Base-by-base conservation (phyloP, 30 jellyfish, hydroid and myxozoan species). In the Hydractinia echinata region DNA sequence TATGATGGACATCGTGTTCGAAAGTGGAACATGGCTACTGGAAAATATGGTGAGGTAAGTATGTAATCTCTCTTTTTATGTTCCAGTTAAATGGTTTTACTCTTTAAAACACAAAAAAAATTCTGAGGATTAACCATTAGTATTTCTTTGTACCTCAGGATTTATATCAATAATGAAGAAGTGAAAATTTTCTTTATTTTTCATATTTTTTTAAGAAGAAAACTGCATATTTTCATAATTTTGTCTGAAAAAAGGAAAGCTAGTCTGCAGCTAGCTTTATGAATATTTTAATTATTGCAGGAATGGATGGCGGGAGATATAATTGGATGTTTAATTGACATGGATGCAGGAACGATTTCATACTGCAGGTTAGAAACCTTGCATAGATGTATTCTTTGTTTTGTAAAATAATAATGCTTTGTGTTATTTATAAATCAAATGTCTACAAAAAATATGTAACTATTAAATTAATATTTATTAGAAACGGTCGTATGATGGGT, bases 291-390 rank as follows among this genome's bases (percentile, higher is more conserved):
- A 51, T 21, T 73, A 73, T 66, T 67, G 4, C 67, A 91, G 98
- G 98, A 92, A 67, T 92, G 98, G 98, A 92, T 92, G 96, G 98
- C 98, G 53, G 98, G 98, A 19, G 98, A 92, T 73, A 84, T 92
- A 20, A 92, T 92, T 82, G 98, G 98, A 5, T 92, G 95, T 20
- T 78, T 91, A 30, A 87, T 92, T 66, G 98, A 92, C 68, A 86
- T 92, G 98, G 96, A 92, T 77, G 89, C 79, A 54, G 98, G 98
- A 11, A 72, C 86, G 66, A 92, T 92, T 21, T 82, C 98, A 5
- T 92, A 92, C 67, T 76, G 95, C 67, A 73, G 98, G 98, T 92
- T 51, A 9, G 84, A 8, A 13, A 13, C 13, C 39, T 10, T 76
- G 15, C 19, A 16, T 58, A 11, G 15, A 11, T 11, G 69, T 58